These are phyloP conservation scores for Mallotus villosus DNA, from an alignment of 2,797 vertebrate genomes.

Conservation along the genomic window DNA sequence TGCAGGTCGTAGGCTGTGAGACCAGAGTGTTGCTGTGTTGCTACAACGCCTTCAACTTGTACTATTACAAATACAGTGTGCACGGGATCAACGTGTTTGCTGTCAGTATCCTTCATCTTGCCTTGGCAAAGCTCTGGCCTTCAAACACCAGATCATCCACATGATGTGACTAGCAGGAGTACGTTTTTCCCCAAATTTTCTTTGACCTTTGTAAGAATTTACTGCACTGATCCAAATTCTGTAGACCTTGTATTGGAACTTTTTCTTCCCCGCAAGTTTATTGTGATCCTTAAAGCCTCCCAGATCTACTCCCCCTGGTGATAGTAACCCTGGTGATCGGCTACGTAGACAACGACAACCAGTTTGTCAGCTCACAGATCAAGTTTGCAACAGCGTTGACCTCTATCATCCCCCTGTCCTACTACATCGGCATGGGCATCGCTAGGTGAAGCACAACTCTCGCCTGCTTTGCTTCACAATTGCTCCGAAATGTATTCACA, in stretches of 20 bases:
- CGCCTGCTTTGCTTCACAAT: background rate
- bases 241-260: background rate
- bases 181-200: background rate
- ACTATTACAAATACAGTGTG: constrained; percentile 84
- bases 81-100: constrained; percentile 83
- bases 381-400: constrained; percentile 82
- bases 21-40: constrained; percentile 76
- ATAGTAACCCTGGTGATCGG: constrained; percentile 79
- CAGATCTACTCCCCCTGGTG: constrained; percentile 84
- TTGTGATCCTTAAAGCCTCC: constrained; percentile 57
- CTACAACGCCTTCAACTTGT: constrained; percentile 76
- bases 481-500: too few species aligned
- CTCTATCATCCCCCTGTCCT: constrained; percentile 88
- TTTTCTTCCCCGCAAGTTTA: background rate
- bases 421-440: constrained; percentile 91
- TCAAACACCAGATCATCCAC: background rate
- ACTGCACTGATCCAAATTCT: too few species aligned
- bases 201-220: background rate
- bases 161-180: background rate
- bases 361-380: constrained; percentile 65
- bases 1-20: constrained; percentile 61
- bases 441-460: constrained; percentile 76
- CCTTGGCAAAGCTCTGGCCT: too few species aligned
- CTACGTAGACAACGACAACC: constrained; percentile 75
- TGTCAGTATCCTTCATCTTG: constrained; percentile 79